Evolutionary conservation across 2,797 vertebrate species (phyloP).

Genomic region (Lacerta viridis): DNA sequence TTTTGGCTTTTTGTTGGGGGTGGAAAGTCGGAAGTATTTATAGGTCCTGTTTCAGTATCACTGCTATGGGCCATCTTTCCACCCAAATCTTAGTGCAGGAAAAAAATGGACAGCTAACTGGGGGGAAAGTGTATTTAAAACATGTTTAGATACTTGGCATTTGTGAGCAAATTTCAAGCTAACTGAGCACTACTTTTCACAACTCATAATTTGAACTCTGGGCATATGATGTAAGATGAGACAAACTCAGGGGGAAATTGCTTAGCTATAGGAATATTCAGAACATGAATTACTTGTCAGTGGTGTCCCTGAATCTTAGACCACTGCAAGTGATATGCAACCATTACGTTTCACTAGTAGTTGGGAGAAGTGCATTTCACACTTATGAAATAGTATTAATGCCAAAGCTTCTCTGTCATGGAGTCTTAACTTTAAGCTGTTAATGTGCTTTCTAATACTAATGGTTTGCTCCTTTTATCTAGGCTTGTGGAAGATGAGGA

Average conservation of each 20-base stretch:
- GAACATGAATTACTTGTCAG: not conserved
- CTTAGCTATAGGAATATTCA: not conserved
- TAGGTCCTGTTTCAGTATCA: not conserved
- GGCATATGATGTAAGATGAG: not conserved
- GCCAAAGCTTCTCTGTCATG: not conserved
- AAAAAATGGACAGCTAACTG: not conserved
- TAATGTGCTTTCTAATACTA: slow-evolving; percentile 26
- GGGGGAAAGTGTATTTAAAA: not conserved
- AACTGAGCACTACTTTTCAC: not conserved
- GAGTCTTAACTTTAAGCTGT: not conserved
- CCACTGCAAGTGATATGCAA: not conserved
- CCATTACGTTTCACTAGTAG: not conserved
- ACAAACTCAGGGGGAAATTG: not conserved
- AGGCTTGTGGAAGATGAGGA: slow-evolving; percentile 98
- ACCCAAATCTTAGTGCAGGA: not conserved
- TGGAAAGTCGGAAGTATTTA: not conserved
- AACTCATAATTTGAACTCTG: not conserved
- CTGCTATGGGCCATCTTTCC: not conserved
- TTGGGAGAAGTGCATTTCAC: not conserved
- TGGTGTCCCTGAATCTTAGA: not conserved
- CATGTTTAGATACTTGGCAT: not conserved
- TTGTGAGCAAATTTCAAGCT: not conserved
- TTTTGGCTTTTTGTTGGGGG: too few relatives aligned
- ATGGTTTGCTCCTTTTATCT: not conserved
- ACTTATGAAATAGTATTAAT: not conserved